Conservation (phyloP, 2,113 vertebrate species). For the Larimichthys polyactis region DNA sequence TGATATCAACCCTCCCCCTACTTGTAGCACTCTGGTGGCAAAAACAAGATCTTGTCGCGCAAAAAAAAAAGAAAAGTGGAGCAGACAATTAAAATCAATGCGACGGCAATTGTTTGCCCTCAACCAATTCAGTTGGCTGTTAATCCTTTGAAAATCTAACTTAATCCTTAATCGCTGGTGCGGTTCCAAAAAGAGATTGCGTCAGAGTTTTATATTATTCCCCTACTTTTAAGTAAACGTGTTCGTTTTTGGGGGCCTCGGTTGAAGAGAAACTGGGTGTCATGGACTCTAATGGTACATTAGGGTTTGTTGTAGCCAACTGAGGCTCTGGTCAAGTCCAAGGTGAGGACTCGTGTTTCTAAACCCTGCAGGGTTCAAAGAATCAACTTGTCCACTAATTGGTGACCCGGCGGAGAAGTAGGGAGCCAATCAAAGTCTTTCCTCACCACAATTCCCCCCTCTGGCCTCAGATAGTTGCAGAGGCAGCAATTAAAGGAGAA, state of each 20-base stretch:
- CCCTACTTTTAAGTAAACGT: constrained; percentile 13
- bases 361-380: constrained; percentile 76
- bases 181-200: constrained; percentile 51
- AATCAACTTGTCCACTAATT: constrained; percentile 84
- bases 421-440: constrained; percentile 77
- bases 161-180: constrained; percentile 71
- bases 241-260: constrained; percentile 22
- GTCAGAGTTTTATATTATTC: constrained; percentile 61
- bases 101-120: constrained; percentile 76
- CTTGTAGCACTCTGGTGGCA: constrained; percentile 60
- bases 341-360: constrained; percentile 75
- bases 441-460: constrained; percentile 56
- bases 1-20: constrained; percentile 70
- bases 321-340: constrained; percentile 63
- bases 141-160: constrained; percentile 79
- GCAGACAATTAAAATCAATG: constrained; percentile 84
- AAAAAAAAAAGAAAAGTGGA: constrained; percentile 53
- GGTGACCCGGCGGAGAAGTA: constrained; percentile 78
- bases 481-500: constrained; percentile 79
- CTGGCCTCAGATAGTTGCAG: constrained; percentile 73
- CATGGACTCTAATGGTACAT: constrained; percentile 58
- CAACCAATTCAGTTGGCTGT: constrained; percentile 67
- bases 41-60: constrained; percentile 80
- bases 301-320: constrained; percentile 65
- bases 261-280: constrained; percentile 37